Evolutionary conservation across 1,140 invertebrate species (phyloP).

Genomic region (Paralvinella palmiformis): DNA sequence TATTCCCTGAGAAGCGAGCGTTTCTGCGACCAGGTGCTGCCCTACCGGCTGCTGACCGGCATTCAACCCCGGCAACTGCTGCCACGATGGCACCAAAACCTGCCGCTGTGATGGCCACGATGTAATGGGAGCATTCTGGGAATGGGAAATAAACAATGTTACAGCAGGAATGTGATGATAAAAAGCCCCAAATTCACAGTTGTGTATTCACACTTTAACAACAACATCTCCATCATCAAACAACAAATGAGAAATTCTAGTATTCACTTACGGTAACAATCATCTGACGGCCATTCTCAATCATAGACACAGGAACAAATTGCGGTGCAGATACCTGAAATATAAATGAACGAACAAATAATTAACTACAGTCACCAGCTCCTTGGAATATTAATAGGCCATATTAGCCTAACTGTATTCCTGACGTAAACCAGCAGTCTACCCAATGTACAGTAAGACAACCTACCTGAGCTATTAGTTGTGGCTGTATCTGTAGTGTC

Average conservation of each 20-base stretch:
- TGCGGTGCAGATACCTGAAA: slow-evolving; percentile 60
- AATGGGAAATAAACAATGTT: slow-evolving; percentile 21
- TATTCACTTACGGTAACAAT: slow-evolving; percentile 50
- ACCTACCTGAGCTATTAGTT: slow-evolving; percentile 50
- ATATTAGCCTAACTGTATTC: slow-evolving; percentile 18
- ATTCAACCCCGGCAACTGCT: slow-evolving; percentile 57
- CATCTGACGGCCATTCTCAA: slow-evolving; percentile 60
- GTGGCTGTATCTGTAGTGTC: slow-evolving; percentile 54
- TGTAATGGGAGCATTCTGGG: slow-evolving; percentile 69
- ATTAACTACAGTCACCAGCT: too few species aligned
- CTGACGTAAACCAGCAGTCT: too few species aligned
- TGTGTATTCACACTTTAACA: too few species aligned
- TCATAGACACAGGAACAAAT: slow-evolving; percentile 86
- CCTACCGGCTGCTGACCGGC: slow-evolving; percentile 35
- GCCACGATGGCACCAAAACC: slow-evolving; percentile 79
- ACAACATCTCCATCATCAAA: too few species aligned
- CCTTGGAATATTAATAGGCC: too few species aligned
- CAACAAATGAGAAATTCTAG: too few species aligned
- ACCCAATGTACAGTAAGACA: not conserved
- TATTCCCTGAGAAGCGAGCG: slow-evolving; percentile 54
- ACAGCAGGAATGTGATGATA: not conserved
- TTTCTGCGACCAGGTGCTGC: slow-evolving; percentile 57
- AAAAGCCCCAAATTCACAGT: too few species aligned
- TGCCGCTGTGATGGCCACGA: slow-evolving; percentile 68
- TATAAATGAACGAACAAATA: too few species aligned